A percentile compares a stretch with the other conserved stretches of the same genome.
phyloP scores from a whole-genome alignment of 2,113 vertebrate species.

The Eupsittula cactorum region DNA sequence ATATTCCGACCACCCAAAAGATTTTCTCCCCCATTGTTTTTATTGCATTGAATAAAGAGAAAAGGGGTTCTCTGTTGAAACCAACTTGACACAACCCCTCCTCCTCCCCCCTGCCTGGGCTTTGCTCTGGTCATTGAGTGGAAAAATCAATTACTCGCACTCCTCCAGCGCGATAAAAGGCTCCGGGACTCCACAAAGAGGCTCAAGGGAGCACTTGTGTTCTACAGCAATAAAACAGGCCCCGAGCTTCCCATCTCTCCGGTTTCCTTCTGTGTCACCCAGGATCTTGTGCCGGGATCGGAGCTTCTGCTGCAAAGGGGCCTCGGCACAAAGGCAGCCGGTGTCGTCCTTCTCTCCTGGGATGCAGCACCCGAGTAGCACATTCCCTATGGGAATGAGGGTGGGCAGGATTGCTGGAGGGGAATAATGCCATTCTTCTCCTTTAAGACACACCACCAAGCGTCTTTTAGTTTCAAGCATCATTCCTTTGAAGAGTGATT shows the following conservation, averaged over 20 bases:
- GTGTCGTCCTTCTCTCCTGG: not conserved
- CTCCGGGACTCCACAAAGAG: conserved; percentile 3
- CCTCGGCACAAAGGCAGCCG: not conserved
- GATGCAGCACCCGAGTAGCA: not conserved
- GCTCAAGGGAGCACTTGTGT: conserved; percentile 4
- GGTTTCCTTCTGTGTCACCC: not conserved
- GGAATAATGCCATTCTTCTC: not conserved
- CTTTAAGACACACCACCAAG: not conserved
- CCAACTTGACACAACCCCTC: conserved; percentile 54
- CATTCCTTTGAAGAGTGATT: not conserved
- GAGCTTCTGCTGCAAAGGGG: not conserved
- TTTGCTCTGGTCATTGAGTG: conserved; percentile 48
- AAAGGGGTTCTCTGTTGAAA: conserved; percentile 25
- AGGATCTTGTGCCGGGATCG: not conserved
- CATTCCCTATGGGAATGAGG: not conserved
- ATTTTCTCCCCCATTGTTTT: not conserved
- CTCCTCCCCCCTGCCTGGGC: not conserved
- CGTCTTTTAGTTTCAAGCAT: too few relatives aligned
- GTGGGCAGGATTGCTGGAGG: not conserved
- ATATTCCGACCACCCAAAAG: conserved; percentile 3
- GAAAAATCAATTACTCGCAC: conserved; percentile 65
- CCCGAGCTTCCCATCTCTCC: not conserved
- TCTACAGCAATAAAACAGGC: not conserved
- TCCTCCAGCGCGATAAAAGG: conserved; percentile 8
- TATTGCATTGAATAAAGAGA: not conserved